Evolutionary conservation across 2,113 vertebrate species (phyloP), one percentile per base, ranked within the genome.

Genomic region (Indri indri): DNA sequence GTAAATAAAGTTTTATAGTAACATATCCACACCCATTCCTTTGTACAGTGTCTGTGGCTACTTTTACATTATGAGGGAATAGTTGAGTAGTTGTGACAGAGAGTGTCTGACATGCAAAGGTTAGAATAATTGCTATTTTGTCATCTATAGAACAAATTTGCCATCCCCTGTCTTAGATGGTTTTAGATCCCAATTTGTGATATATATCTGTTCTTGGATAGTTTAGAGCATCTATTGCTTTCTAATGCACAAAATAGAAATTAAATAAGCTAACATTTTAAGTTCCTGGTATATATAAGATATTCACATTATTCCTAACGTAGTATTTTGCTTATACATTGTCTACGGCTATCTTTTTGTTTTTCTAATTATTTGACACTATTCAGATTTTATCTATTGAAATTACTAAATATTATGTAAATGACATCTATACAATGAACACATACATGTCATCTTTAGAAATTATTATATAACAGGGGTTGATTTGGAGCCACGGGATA

Each of bases 1-100:
- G 3, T n/a, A 70, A 92, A 66, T 82, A 81, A 77, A 79, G 57
- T 59, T 92, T 90, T 89, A 27, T 3, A 68, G 32, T 47, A 80
- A 50, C 32, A 54, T 23, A 54, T 2, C 12, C 11, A 34, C 16
- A 76, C 10, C 5, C 2, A 16, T 34, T 52, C 12, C 3, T 88
- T 82, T 50, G 20, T 57, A 73, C 10, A 8, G 1, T 61, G 10
- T 30, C 45, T 50, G 2, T 77, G 52, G 8, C 18, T 83, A 17
- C 82, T 57, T 95, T 89, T 61, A 37, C 2, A 30, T 18, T 30
- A 5, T 12, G 11, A 85, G 50, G 45, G 11, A 34, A 34, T 32
- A 34, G 61, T 0, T 70, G 32, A 76, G 2, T 27, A 82, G 57
- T 3, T 76, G 32, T 11, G 0, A 52, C 25, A 45, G 40, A 90